Evolutionary conservation across 2,888 invertebrate genomes (phyloP), one percentile per base, ranked within the genome.

Genomic region (Ellobium chinense): DNA sequence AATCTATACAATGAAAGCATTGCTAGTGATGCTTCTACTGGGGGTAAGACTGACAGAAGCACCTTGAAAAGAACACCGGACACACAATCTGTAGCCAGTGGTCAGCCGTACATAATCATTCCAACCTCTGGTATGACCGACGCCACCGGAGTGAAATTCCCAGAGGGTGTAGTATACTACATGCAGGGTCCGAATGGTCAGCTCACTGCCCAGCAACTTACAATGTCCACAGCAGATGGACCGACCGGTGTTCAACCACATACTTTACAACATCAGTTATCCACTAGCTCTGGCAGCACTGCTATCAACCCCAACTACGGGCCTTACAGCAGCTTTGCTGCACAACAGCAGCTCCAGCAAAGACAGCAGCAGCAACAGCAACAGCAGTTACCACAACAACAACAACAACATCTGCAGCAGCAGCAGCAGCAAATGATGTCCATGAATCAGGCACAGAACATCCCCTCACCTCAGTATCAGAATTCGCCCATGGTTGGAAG

Each of bases 281-380:
- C 78, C n/a, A 14, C 58, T 34, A 36, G 39, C 2, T 34, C 62
- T n/a, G 58, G 27, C 31, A 69, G 27, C 24, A 70, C 78, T 24
- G 31, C 70, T 31, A 62, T 70, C n/a, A 60, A 78, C 24, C 69
- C 78, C 21, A 56, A 69, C n/a, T 78, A 68, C 46, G 78, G 78
- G 0, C 78, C 78, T 24, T 78, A 78, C 70, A 78, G 78, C 62
- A 29, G 27, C 24, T 60, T 62, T 60, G 78, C 69, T 39, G 34
- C 37, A 18, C 46, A 24, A 2, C 70, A 37, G 21, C 74, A 63
- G 29, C 37, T 29, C 29, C 34, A 12, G 2, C 58, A 72, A 27
- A n/a, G 29, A 24, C 36, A 24, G 2, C 34, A 36, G 24, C 24
- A 36, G 4, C 72, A 60, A n/a, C 36, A n/a, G 24, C 58, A 46